phyloP scores from a whole-genome alignment of 2,113 vertebrate genomes.

The Mirounga angustirostris region DNA sequence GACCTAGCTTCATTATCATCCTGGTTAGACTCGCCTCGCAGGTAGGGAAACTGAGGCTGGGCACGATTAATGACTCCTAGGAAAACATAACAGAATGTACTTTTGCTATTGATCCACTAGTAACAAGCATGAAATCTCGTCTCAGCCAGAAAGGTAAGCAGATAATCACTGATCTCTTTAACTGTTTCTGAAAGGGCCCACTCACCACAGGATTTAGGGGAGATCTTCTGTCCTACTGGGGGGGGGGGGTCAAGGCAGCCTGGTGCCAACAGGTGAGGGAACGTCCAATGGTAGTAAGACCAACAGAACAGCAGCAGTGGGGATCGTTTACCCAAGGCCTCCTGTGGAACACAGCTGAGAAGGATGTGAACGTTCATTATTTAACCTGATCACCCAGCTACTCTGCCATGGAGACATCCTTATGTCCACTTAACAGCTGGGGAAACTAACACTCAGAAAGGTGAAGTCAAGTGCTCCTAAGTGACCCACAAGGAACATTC shows the following conservation, averaged over 20 bases:
- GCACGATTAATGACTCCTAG: conserved; percentile 57
- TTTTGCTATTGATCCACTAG: conserved; percentile 49
- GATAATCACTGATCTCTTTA: conserved; percentile 19
- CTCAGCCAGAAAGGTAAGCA: conserved; percentile 51
- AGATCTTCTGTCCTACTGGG: background rate
- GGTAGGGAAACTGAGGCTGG: conserved; percentile 71
- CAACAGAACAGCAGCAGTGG: background rate
- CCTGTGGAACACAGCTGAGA: background rate
- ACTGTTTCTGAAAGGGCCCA: background rate
- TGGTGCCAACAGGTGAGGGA: background rate
- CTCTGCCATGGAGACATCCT: no score
- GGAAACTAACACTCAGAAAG: background rate
- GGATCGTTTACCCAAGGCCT: background rate
- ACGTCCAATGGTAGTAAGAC: background rate
- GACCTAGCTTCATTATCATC: conserved; percentile 43
- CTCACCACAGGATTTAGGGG: background rate
- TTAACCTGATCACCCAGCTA: background rate
- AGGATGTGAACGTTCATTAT: no score
- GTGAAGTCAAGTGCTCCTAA: background rate
- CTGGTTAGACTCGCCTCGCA: conserved; percentile 61
- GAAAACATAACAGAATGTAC: conserved; percentile 62
- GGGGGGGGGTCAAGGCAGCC: background rate
- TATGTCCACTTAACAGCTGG: background rate
- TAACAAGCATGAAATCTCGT: conserved; percentile 63
- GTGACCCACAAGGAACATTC: background rate